phyloP scores from a whole-genome alignment of 1,140 invertebrate species.

The Hermetia illucens region DNA sequence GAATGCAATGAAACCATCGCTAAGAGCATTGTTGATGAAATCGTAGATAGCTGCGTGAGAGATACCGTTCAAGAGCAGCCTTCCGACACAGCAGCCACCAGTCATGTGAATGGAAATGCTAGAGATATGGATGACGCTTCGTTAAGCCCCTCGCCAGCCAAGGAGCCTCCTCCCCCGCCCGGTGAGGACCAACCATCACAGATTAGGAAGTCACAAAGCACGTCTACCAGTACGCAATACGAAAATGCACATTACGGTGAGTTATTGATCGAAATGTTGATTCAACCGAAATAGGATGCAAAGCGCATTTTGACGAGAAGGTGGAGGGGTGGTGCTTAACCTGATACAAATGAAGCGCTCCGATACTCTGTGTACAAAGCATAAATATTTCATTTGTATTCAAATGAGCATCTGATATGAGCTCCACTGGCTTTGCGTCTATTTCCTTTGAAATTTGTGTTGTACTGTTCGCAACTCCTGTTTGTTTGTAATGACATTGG shows the following conservation, averaged over 20 bases:
- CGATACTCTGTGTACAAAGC: no score
- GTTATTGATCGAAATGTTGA: no score
- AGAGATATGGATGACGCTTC: conserved; percentile 16
- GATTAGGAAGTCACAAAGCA: conserved; percentile 52
- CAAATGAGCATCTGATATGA: no score
- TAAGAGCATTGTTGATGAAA: conserved; percentile 4
- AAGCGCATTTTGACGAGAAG: no score
- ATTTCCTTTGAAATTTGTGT: no score
- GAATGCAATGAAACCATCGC: conserved; percentile 2
- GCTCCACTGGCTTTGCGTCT: no score
- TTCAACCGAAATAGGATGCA: no score
- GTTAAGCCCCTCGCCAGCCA: no score
- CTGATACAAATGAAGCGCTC: no score
- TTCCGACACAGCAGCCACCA: neutral
- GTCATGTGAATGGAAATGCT: conserved; percentile 17
- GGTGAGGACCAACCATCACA: conserved; percentile 28
- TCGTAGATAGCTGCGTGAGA: conserved; percentile 5
- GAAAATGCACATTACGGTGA: conserved; percentile 69
- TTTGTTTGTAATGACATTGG: neutral
- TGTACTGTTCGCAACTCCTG: conserved; percentile 4
- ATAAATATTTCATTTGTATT: no score
- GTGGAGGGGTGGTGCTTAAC: no score
- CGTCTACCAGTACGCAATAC: conserved; percentile 63
- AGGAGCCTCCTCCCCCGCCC: no score
- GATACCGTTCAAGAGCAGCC: conserved; percentile 3